phyloP scores from a whole-genome alignment of 2,797 vertebrate genomes.

The Coilia nasus region DNA sequence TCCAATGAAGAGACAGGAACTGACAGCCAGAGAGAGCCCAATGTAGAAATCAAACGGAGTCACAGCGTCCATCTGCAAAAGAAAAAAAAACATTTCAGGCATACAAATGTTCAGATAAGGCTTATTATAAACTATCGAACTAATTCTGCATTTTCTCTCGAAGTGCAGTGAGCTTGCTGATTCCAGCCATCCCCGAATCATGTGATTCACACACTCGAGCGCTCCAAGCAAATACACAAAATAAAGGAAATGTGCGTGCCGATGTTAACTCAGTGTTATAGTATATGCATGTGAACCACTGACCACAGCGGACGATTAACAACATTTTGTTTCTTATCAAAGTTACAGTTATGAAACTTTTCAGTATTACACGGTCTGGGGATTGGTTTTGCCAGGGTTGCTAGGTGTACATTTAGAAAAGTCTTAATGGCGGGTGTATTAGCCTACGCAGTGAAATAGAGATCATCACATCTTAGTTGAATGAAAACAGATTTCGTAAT shows the following conservation, averaged over 20 bases:
- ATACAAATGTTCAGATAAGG: neutral
- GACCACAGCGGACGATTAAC: neutral
- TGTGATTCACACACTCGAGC: neutral
- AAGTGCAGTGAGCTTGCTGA: neutral
- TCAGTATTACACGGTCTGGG: too few relatives aligned
- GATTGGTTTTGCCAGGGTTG: too few relatives aligned
- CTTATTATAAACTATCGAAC: neutral
- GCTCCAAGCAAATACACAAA: neutral
- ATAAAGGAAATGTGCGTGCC: neutral
- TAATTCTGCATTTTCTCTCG: neutral
- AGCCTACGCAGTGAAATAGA: too few relatives aligned
- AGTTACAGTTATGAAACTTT: too few relatives aligned
- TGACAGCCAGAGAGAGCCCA: constrained; percentile 78
- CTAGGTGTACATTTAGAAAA: too few relatives aligned
- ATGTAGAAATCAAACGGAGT: constrained; percentile 73
- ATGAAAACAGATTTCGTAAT: too few relatives aligned
- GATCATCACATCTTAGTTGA: too few relatives aligned
- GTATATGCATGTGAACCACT: neutral
- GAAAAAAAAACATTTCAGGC: neutral
- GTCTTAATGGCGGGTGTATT: too few relatives aligned
- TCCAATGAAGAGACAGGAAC: constrained; percentile 83
- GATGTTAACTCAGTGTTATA: neutral
- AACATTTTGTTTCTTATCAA: neutral
- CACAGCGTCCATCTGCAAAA: constrained; percentile 67
- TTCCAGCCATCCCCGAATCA: neutral